These are phyloP conservation scores for Microcebus ravelobensis DNA, from an alignment of 2,113 vertebrate species.

Conservation along the genomic window DNA sequence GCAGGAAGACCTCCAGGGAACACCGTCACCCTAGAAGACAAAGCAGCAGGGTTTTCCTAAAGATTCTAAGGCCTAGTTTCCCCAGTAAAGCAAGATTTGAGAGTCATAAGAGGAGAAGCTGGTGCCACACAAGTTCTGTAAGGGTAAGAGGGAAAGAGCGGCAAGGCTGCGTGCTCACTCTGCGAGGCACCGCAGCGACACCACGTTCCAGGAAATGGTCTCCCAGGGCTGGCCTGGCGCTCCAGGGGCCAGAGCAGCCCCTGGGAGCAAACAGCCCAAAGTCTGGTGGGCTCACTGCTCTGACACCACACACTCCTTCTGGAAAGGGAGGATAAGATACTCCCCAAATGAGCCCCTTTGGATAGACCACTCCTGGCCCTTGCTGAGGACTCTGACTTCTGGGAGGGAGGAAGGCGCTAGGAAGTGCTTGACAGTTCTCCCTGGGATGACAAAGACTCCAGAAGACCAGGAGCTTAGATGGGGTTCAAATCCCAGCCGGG, in stretches of 20 bases:
- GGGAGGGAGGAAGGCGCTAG: neutral
- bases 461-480: neutral
- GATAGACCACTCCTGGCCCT: neutral
- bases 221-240: no score
- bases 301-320: rapidly evolving
- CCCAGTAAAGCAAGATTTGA: neutral
- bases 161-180: no score
- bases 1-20: neutral
- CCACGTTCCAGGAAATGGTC: neutral
- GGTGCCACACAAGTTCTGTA: neutral
- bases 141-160: neutral
- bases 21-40: neutral
- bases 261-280: neutral
- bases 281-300: neutral
- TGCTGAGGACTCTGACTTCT: neutral
- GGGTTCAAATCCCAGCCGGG: neutral
- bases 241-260: neutral
- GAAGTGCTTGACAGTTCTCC: neutral
- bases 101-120: neutral
- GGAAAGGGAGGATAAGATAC: neutral
- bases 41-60: neutral
- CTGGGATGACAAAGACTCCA: neutral
- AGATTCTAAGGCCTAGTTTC: neutral
- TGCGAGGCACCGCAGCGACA: rapidly evolving
- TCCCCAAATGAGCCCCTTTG: no score